Evolutionary conservation across 2,797 vertebrate species (phyloP).

Genomic region (Enteromius fasciolatus): DNA sequence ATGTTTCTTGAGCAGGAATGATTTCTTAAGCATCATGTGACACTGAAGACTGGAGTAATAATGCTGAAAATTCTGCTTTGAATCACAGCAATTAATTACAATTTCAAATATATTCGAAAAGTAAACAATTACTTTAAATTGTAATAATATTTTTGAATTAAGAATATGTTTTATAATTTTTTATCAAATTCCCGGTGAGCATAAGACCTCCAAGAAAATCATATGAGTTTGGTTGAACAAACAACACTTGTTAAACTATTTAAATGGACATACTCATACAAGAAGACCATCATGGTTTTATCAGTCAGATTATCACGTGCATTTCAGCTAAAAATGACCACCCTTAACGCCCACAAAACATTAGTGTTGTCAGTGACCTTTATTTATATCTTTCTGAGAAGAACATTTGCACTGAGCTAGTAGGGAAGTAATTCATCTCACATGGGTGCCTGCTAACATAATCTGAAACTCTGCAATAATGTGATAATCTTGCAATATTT

Average conservation of each 20-base stretch:
- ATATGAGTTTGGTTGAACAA: background rate
- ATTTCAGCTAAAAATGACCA: background rate
- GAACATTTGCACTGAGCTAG: constrained; percentile 24
- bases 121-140: background rate
- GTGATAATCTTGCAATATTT: background rate
- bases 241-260: background rate
- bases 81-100: background rate
- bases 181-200: background rate
- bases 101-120: background rate
- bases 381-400: constrained; percentile 47
- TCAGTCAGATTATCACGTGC: background rate
- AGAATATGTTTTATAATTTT: too few species aligned
- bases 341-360: constrained; percentile 26
- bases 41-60: background rate
- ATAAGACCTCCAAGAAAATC: background rate
- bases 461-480: background rate
- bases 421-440: constrained; percentile 44
- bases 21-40: background rate
- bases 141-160: background rate
- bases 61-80: background rate
- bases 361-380: constrained; percentile 47
- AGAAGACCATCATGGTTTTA: background rate
- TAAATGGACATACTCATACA: background rate
- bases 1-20: background rate
- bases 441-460: background rate